These are phyloP conservation scores for Teleopsis dalmanni DNA, from an alignment of 1,140 invertebrate genomes.

Conservation along the genomic window DNA sequence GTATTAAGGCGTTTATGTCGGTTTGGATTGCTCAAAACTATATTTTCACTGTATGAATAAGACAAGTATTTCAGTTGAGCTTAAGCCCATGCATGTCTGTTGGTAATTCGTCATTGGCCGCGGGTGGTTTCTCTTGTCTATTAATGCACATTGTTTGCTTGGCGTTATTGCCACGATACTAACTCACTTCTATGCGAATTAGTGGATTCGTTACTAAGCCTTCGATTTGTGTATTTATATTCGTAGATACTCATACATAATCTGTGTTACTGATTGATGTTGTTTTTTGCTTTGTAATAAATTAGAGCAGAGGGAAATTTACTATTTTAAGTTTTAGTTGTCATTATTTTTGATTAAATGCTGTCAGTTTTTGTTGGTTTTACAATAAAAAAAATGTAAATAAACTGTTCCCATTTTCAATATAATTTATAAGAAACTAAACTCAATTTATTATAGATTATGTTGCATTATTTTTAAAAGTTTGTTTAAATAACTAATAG, in stretches of 20 bases:
- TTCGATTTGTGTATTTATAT: neutral
- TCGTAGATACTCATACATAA: neutral
- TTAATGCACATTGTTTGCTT: neutral
- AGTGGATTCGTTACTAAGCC: neutral
- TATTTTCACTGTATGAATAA: too few relatives aligned
- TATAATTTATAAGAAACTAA: too few relatives aligned
- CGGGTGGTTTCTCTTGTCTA: constrained; percentile 5
- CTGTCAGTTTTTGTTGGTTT: too few relatives aligned
- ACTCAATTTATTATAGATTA: too few relatives aligned
- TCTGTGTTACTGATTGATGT: neutral
- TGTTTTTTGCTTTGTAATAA: neutral
- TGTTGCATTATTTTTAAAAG: too few relatives aligned
- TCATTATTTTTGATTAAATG: constrained; percentile 9
- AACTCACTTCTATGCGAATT: neutral
- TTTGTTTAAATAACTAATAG: too few relatives aligned
- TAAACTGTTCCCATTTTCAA: too few relatives aligned
- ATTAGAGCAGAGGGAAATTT: constrained; percentile 5
- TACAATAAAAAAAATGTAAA: too few relatives aligned
- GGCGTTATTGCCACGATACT: neutral
- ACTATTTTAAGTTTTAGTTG: constrained; percentile 8
- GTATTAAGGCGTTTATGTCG: too few relatives aligned
- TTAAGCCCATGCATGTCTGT: constrained; percentile 1
- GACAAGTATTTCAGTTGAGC: neutral
- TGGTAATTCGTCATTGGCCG: constrained; percentile 8
- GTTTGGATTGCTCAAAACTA: too few relatives aligned